Evolutionary conservation across 2,113 vertebrate species (phyloP).

Genomic region (Triplophysa dalaica): DNA sequence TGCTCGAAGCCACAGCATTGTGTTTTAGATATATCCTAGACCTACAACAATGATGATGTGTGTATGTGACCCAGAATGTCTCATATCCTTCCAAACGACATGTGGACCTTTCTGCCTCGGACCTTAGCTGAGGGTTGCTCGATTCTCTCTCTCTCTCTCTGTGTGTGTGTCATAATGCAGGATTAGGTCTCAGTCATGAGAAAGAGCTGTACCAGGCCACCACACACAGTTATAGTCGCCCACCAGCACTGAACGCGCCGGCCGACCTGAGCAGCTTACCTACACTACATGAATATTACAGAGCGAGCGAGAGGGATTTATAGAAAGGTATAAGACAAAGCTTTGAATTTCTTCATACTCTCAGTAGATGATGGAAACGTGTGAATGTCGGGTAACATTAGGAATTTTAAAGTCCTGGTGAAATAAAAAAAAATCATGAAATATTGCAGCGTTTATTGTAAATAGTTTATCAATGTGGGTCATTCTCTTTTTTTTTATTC

Average conservation of each 20-base stretch:
- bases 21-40: conserved; percentile 45
- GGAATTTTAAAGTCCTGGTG: not conserved
- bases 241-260: conserved; percentile 71
- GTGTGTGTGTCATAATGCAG: conserved; percentile 69
- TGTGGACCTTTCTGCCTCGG: conserved; percentile 56
- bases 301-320: not conserved
- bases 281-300: conserved; percentile 13
- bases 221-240: conserved; percentile 76
- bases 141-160: conserved; percentile 52
- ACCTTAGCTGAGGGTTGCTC: conserved; percentile 53
- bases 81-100: conserved; percentile 67
- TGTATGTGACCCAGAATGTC: conserved; percentile 53
- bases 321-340: conserved; percentile 5
- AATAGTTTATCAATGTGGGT: too few relatives aligned
- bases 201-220: conserved; percentile 81
- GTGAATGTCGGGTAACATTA: conserved; percentile 5
- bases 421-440: too few relatives aligned
- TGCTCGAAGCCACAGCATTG: conserved; percentile 80
- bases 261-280: conserved; percentile 66
- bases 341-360: not conserved
- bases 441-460: too few relatives aligned
- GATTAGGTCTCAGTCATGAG: conserved; percentile 80
- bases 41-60: conserved; percentile 67
- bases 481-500: too few relatives aligned
- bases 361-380: not conserved